Base-by-base conservation (phyloP, 2,797 vertebrate species). In the Miichthys miiuy region DNA sequence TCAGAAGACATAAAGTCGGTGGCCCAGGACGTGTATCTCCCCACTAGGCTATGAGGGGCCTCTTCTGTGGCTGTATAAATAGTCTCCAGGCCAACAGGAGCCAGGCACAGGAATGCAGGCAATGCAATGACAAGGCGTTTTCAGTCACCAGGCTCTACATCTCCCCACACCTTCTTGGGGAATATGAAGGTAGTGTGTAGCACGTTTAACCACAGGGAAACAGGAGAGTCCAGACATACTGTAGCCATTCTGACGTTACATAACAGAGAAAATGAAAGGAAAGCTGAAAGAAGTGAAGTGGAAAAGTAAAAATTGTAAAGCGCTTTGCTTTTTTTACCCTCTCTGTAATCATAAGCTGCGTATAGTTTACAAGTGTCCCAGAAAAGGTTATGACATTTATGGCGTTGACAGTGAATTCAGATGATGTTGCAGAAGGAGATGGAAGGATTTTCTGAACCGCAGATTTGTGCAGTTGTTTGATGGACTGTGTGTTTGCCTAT, bases 51-150 rank as follows among this genome's bases (percentile, higher is more conserved):
- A 71, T 65, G 84, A 86, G 83, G 88, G 87, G 90, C 92, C 93
- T 93, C 91, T 74, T 84, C 87, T 81, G 83, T 13, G 57, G 57
- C 82, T 92, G 87, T 95, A 96, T 95, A 94, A 96, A 95, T 96
- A 96, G 95, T 91, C 89, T 83, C 51, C 61, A 79, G 90, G 92
- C 92, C 81, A 78, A 84, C 87, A 93, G 93, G 93, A 95, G 92
- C 92, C 92, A 88, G 74, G 86, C 82, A 38, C 78, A 81, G 92
- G 91, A 93, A 96, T 95, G 88, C 80, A 77, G 77, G 86, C 92
- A 89, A 94, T 95, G 91, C 80, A 89, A 91, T 94, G 92, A 94
- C 90, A 55, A 74, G 81, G 75, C 90, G n/a, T 79, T 94, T 95
- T 94, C 87, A 86, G 84, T 83, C 82, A 67, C 63, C 77, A 60